These are phyloP conservation scores for Eueides isabella DNA, from an alignment of 1,140 invertebrate genomes.

Conservation along the genomic window DNA sequence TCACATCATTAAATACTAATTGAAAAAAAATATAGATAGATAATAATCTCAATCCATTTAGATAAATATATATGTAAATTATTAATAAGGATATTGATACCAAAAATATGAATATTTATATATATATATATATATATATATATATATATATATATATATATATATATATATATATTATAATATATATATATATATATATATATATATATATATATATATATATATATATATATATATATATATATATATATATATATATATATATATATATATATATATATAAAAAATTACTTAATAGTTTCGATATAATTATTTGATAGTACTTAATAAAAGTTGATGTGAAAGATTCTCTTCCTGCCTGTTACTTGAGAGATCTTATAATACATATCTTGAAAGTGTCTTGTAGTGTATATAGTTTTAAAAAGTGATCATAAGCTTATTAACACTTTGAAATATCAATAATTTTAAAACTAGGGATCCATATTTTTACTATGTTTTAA, in stretches of 20 bases:
- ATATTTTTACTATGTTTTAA: too few species aligned
- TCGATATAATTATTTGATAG: too few species aligned
- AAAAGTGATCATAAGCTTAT: too few species aligned
- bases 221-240: not conserved
- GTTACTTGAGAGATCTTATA: too few species aligned
- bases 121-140: not conserved
- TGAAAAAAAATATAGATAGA: not conserved
- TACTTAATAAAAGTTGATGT: too few species aligned
- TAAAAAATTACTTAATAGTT: not conserved
- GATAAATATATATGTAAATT: constrained; percentile 3
- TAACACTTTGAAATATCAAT: too few species aligned
- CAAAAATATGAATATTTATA: not conserved
- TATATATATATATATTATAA: not conserved
- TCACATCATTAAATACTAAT: not conserved
- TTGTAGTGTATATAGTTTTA: too few species aligned
- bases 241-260: not conserved
- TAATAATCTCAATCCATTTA: constrained; percentile 4
- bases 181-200: not conserved
- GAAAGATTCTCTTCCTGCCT: too few species aligned
- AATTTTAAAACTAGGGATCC: too few species aligned
- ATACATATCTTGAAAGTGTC: too few species aligned
- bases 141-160: not conserved
- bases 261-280: not conserved
- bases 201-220: not conserved
- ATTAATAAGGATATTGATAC: not conserved